These are phyloP conservation scores for Anthopleura sola DNA, from an alignment of 64 coral and sea anemone species.

Conservation along the genomic window DNA sequence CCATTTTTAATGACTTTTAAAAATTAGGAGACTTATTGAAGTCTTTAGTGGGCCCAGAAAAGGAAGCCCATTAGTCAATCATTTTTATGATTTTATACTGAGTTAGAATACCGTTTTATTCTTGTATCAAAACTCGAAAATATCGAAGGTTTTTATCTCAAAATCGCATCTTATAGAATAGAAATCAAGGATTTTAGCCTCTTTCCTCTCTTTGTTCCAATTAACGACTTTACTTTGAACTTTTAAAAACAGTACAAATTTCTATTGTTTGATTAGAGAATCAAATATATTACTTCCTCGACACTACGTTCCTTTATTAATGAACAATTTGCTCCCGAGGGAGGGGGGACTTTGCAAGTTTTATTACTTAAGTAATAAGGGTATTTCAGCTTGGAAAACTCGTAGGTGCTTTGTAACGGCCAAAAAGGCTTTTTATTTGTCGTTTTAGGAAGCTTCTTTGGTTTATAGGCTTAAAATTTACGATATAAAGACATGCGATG, in stretches of 20 bases:
- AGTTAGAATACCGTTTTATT: conserved; percentile 25
- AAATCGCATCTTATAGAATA: background rate
- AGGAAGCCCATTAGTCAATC: background rate
- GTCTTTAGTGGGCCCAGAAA: background rate
- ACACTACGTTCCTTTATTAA: background rate
- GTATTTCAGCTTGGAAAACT: background rate
- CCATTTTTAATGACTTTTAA: background rate
- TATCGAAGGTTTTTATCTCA: background rate
- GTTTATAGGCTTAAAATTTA: conserved; percentile 15
- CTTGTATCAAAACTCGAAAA: background rate
- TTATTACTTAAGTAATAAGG: background rate
- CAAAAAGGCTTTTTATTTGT: no score
- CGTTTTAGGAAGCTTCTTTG: background rate
- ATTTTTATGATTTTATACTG: conserved; percentile 3
- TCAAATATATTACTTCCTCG: background rate
- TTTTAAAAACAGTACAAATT: conserved; percentile 34
- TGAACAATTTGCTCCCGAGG: background rate
- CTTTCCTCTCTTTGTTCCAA: conserved; percentile 11
- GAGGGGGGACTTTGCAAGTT: background rate
- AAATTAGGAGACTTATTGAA: conserved; percentile 4
- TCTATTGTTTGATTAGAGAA: conserved; percentile 19
- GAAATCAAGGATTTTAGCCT: background rate
- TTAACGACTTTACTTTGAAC: conserved; percentile 45
- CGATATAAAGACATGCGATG: background rate
- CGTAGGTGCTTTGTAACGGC: background rate